Conservation (phyloP, 2,797 vertebrate species). For the Acanthurus leucopareius region DNA sequence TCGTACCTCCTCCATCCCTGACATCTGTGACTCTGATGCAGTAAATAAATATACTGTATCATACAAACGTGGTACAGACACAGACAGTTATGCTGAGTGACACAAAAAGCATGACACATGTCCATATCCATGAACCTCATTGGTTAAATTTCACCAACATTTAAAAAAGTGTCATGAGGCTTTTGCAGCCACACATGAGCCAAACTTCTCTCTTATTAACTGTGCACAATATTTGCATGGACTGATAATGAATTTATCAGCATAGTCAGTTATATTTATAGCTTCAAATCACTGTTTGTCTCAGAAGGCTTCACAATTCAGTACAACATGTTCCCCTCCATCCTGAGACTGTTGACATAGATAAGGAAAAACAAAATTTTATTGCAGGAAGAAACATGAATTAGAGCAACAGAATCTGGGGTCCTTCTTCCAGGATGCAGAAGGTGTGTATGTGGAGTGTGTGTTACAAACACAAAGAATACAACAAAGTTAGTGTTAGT, state of each 20-base stretch:
- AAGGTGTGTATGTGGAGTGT: background rate
- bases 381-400: background rate
- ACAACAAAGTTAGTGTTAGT: background rate
- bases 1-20: no score
- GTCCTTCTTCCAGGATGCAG: background rate
- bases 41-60: no score
- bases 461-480: background rate
- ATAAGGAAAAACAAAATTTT: background rate
- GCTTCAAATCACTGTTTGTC: conserved; percentile 6
- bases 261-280: conserved; percentile 17
- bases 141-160: no score
- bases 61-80: no score
- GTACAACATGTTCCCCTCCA: background rate
- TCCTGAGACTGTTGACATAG: background rate
- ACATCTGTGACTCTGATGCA: no score
- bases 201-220: no score
- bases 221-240: background rate
- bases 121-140: no score
- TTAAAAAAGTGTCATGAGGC: no score
- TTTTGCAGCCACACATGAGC: no score
- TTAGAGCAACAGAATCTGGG: background rate
- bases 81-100: no score
- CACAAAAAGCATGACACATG: no score
- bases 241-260: conserved; percentile 3
- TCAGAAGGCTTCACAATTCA: background rate